A percentile compares a stretch with the other conserved stretches of the same genome.
Conservation (phyloP, 1,140 invertebrate species). For the Sitophilus oryzae region DNA sequence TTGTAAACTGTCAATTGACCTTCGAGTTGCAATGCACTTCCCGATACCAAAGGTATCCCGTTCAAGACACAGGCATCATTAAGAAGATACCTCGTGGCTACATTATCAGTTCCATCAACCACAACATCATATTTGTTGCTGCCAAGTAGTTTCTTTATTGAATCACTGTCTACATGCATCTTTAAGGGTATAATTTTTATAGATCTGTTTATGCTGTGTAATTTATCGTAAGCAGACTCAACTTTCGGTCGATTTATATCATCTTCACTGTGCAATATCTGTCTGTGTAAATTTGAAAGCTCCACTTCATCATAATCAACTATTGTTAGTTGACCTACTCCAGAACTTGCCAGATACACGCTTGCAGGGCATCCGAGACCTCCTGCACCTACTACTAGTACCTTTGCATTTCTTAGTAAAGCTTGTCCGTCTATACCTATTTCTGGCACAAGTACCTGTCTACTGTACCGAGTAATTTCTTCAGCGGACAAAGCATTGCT, state of each 20-base stretch:
- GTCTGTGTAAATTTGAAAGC: constrained; percentile 89
- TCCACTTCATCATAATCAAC: constrained; percentile 94
- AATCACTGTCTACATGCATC: constrained; percentile 64
- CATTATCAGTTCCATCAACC: constrained; percentile 94
- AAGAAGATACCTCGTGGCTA: constrained; percentile 87
- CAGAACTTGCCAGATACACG: constrained; percentile 84
- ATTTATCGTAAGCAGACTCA: constrained; percentile 61
- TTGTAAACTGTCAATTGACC: constrained; percentile 95
- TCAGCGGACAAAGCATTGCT: constrained; percentile 45
- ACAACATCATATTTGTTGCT: constrained; percentile 74
- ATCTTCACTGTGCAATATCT: constrained; percentile 75
- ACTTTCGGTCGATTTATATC: constrained; percentile 72
- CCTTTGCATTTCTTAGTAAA: constrained; percentile 64
- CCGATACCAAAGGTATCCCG: constrained; percentile 77
- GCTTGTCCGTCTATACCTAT: constrained; percentile 71
- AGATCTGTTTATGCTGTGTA: constrained; percentile 70
- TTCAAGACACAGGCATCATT: constrained; percentile 89
- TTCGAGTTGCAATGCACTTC: constrained; percentile 90
- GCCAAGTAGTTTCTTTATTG: constrained; percentile 69
- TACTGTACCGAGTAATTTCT: constrained; percentile 76
- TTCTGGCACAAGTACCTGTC: constrained; percentile 81
- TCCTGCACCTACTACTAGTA: constrained; percentile 91
- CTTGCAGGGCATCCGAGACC: constrained; percentile 92
- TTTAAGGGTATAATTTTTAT: constrained; percentile 66
- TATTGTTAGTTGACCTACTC: constrained; percentile 79